phyloP scores from a whole-genome alignment of 2,113 vertebrate genomes.

The Macroglossus sobrinus region DNA sequence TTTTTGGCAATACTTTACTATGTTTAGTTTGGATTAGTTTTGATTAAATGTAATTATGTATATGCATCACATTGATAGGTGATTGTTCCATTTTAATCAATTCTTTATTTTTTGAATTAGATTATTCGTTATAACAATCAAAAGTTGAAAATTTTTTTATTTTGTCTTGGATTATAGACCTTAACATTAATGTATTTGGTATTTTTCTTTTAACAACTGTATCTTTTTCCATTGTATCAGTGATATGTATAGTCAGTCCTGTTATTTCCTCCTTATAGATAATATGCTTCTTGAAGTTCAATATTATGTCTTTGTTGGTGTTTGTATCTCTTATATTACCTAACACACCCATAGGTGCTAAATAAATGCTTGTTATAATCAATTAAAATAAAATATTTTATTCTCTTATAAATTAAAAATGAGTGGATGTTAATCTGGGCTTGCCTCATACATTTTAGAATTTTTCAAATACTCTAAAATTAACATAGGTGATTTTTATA shows the following conservation, averaged over 20 bases:
- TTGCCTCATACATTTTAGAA: neutral
- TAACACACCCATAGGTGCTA: neutral
- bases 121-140: neutral
- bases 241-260: neutral
- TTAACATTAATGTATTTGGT: neutral
- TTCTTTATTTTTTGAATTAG: neutral
- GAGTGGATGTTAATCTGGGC: neutral
- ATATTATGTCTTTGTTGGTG: neutral
- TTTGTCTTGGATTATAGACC: neutral
- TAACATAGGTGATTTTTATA: neutral
- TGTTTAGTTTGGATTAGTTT: neutral
- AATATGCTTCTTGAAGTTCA: neutral
- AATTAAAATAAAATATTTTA: neutral
- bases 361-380: neutral
- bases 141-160: neutral
- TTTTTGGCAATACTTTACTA: neutral
- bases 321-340: neutral
- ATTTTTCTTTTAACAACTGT: neutral
- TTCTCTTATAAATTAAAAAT: neutral
- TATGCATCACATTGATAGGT: neutral
- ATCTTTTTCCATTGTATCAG: neutral
- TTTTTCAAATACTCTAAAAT: neutral
- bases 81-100: neutral
- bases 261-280: neutral
- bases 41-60: neutral